Evolutionary conservation across 2,888 invertebrate species (phyloP), one percentile per base, ranked within the genome.

Genomic region (Agelastica alni): DNA sequence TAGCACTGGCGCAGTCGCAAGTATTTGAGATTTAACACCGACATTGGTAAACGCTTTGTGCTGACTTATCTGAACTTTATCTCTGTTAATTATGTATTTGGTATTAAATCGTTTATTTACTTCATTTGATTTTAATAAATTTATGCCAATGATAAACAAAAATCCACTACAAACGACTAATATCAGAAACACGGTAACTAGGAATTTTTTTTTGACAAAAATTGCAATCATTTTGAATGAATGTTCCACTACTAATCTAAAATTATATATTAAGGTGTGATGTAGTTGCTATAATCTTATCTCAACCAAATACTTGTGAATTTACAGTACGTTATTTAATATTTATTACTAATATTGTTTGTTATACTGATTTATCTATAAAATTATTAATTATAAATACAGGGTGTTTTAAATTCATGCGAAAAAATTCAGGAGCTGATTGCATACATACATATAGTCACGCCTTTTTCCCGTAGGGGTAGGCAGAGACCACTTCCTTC

Each of bases 271-370:
- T n/a, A n/a, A n/a, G 13, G 28, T 42, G 14, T 42, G n/a, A 0
- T 13, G 6, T 12, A 16, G n/a, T 30, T 30, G 30, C n/a, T 43
- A 30, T 17, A 26, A 9, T 30, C 3, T 43, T 43, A 43, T 43
- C 43, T 28, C 2, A 39, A 39, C 7, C 20, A n/a, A 20, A 39
- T 17, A 26, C n/a, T 14, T n/a, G 10, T 37, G 37, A 37, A 17
- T 37, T 37, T 7, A 17, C 18, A 37, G n/a, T 18, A 36, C 2
- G n/a, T 10, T 4, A 30, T 30, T 10, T 30, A 1, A 4, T 30
- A 30, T 30, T 30, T 10, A 12, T 5, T 10, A 2, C 12, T 2
- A 10, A 12, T 5, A 31, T 10, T 31, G 5, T 1, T 2, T 31
- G 6, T 2, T 10, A 31, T 12, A 31, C 10, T 12, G 6, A 4